These are phyloP conservation scores for Hystrix cristata DNA, from an alignment of 2,113 vertebrate genomes.

Conservation along the genomic window DNA sequence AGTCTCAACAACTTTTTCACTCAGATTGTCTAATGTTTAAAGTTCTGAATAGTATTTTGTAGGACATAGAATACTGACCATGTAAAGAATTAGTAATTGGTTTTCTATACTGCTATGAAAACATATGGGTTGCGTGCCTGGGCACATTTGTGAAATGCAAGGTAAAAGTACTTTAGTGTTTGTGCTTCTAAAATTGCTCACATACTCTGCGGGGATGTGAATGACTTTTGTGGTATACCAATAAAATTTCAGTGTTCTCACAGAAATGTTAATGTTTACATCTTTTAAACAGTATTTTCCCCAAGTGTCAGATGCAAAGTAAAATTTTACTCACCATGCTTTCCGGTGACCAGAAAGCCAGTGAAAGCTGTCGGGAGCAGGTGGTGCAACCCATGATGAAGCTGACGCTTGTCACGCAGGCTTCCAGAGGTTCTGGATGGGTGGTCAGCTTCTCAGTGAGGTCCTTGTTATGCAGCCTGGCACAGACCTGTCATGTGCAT, in stretches of 20 bases:
- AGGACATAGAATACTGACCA: not conserved
- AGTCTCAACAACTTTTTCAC: not conserved
- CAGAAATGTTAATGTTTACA: not conserved
- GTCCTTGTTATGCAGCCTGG: too few species aligned
- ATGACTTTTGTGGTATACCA: not conserved
- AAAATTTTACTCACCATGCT: not conserved
- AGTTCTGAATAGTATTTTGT: not conserved
- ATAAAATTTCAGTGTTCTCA: conserved; percentile 66
- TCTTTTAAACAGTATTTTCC: not conserved
- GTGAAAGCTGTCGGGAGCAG: not conserved
- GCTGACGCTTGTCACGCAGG: too few species aligned
- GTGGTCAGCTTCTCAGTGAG: not conserved
- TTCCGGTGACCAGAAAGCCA: not conserved
- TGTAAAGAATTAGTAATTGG: not conserved
- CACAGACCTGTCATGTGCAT: fast-evolving
- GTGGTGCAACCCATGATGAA: too few species aligned
- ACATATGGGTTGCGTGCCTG: not conserved
- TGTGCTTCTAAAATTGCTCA: not conserved
- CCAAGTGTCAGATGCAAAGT: not conserved
- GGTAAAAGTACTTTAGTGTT: not conserved
- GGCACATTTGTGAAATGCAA: conserved; percentile 25
- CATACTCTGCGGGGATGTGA: not conserved
- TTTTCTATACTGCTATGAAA: conserved; percentile 1
- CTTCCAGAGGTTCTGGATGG: not conserved
- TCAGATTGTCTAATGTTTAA: not conserved